phyloP scores from a whole-genome alignment of 2,797 vertebrate species.

The Liparis tanakae region DNA sequence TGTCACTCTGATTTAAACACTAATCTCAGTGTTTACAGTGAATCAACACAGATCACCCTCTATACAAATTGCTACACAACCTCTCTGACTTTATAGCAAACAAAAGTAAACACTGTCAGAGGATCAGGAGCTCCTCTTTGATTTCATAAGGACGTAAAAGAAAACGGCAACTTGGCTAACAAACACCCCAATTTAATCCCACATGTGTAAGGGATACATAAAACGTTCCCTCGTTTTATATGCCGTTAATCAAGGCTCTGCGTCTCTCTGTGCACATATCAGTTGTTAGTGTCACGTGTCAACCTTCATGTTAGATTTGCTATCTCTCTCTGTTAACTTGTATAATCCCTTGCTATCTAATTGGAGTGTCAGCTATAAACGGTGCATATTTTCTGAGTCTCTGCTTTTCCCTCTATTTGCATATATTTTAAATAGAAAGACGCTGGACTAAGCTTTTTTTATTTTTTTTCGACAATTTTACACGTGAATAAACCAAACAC shows the following conservation, averaged over 20 bases:
- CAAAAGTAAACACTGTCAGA: slow-evolving; percentile 39
- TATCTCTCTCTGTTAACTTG: slow-evolving; percentile 58
- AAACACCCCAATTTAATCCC: slow-evolving; percentile 71
- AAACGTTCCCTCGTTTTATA: slow-evolving; percentile 68
- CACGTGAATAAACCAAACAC: slow-evolving; percentile 62
- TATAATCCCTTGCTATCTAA: slow-evolving; percentile 69
- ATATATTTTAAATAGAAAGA: slow-evolving; percentile 57
- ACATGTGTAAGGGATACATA: slow-evolving; percentile 52
- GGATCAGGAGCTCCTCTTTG: slow-evolving; percentile 37
- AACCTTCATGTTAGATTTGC: slow-evolving; percentile 58
- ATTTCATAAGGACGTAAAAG: slow-evolving; percentile 63
- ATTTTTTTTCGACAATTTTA: slow-evolving; percentile 52
- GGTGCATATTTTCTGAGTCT: slow-evolving; percentile 56
- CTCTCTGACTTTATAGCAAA: slow-evolving; percentile 35
- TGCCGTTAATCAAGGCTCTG: slow-evolving; percentile 58
- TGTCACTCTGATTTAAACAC: slow-evolving; percentile 22
- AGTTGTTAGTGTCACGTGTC: slow-evolving; percentile 57
- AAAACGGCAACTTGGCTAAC: slow-evolving; percentile 74
- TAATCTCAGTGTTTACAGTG: slow-evolving; percentile 25
- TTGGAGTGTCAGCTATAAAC: slow-evolving; percentile 66
- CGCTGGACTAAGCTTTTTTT: slow-evolving; percentile 57
- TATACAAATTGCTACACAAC: slow-evolving; percentile 38
- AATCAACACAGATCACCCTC: slow-evolving; percentile 13
- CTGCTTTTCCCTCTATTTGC: slow-evolving; percentile 70
- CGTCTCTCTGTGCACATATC: slow-evolving; percentile 48